A percentile compares a stretch with the other conserved stretches of the same genome.
phyloP scores from a whole-genome alignment of 2,797 vertebrate genomes.

The Triplophysa yarkandensis region DNA sequence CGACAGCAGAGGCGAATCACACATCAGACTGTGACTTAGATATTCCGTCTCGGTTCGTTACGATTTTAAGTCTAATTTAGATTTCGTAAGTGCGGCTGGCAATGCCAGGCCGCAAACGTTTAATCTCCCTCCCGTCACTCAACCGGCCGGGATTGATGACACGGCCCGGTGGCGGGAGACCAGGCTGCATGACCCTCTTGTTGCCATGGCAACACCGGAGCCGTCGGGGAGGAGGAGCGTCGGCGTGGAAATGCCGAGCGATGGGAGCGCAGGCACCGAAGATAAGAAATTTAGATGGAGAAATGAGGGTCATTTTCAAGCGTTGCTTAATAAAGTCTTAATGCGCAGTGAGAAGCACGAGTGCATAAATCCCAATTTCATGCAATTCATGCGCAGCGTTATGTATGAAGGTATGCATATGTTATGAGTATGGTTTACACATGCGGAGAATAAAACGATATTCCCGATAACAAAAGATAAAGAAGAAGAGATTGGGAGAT shows the following conservation, averaged over 20 bases:
- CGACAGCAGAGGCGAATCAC: not conserved
- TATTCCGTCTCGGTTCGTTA: conserved; percentile 2
- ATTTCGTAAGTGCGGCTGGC: conserved; percentile 57
- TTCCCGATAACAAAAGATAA: not conserved
- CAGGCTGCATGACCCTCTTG: conserved; percentile 67
- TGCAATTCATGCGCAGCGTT: not conserved
- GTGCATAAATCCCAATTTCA: not conserved
- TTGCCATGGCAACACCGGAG: conserved; percentile 74
- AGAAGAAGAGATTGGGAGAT: not conserved
- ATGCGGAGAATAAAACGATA: not conserved
- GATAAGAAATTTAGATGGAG: conserved; percentile 14
- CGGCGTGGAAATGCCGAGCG: conserved; percentile 5
- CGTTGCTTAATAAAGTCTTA: conserved; percentile 3
- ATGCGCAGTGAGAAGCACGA: not conserved
- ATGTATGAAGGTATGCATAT: not conserved
- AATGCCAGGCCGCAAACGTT: conserved; percentile 27
- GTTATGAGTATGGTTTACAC: not conserved
- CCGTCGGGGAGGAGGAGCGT: conserved; percentile 17
- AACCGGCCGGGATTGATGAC: conserved; percentile 22
- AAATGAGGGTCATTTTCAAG: conserved; percentile 15
- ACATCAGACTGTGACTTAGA: not conserved
- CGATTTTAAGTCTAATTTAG: conserved; percentile 21
- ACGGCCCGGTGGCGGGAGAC: conserved; percentile 55
- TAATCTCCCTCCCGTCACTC: conserved; percentile 25
- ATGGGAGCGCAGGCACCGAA: conserved; percentile 1